These are phyloP conservation scores for Nipponacmea schrenckii DNA, from an alignment of 2,888 invertebrate species.

Conservation along the genomic window DNA sequence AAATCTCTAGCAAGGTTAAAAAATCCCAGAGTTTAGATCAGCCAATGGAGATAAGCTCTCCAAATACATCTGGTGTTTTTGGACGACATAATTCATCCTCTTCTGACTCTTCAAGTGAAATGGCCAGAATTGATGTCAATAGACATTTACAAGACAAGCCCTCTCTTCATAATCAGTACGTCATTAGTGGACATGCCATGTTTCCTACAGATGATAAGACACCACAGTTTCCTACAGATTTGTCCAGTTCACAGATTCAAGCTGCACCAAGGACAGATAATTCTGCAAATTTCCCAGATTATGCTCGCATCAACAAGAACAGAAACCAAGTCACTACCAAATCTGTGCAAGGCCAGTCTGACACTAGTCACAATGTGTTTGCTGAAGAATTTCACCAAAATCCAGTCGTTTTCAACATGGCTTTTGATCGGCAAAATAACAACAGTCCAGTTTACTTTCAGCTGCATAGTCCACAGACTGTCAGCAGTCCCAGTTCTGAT, in stretches of 20 bases:
- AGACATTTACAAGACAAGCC: background rate
- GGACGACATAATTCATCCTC: background rate
- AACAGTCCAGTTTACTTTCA: slow-evolving; percentile 24
- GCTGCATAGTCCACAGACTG: slow-evolving; percentile 9
- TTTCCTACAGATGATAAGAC: background rate
- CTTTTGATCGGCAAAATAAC: slow-evolving; percentile 25
- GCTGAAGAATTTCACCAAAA: slow-evolving; percentile 28
- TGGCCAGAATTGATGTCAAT: background rate
- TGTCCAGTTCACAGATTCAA: background rate
- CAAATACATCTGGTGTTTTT: background rate
- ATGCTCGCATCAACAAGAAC: slow-evolving; percentile 18
- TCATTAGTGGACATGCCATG: background rate
- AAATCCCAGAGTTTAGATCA: slow-evolving; percentile 2
- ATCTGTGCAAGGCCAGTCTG: slow-evolving; percentile 31
- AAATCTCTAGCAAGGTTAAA: background rate
- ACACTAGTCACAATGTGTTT: slow-evolving; percentile 19
- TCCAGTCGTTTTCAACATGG: slow-evolving; percentile 12
- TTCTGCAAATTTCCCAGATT: slow-evolving; percentile 10
- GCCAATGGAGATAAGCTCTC: background rate
- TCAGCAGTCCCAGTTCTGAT: slow-evolving; percentile 31
- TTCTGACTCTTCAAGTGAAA: background rate
- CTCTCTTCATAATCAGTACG: background rate
- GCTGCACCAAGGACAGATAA: background rate
- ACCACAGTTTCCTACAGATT: background rate
- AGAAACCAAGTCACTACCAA: slow-evolving; percentile 16